Base-by-base conservation (phyloP, 2,888 invertebrate species). In the Cyclophora punctaria region DNA sequence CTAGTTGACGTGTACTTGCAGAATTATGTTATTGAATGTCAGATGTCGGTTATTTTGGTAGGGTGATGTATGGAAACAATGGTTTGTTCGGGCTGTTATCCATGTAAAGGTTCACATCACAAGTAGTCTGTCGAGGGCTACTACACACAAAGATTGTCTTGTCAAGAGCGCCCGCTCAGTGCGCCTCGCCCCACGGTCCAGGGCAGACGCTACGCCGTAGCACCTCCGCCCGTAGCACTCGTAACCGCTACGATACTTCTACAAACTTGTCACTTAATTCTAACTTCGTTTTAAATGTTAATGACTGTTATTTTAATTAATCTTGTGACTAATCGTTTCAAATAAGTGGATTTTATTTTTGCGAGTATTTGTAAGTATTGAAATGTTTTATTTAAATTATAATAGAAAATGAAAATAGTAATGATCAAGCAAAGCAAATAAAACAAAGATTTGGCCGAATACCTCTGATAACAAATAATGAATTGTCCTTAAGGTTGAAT, bases 121-220 rank as follows among this genome's bases (percentile, higher is more conserved):
- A 83, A 81, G 81, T 82, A 83, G 76, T 82, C 78, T 79, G 71
- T 76, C 65, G 75, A 79, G 80, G 76, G 78, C 75, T 73, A 77
- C 79, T 76, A 75, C 76, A 67, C 71, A 75, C 75, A 80, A 86
- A 86, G 83, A 85, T 85, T 84, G 86, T 84, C 84, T 85, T 80
- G 84, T 83, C 80, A 82, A 79, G 82, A 76, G 67, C 61, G 61
- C 60, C 64, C 65, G 77, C 73, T 82, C 87, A 87, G 87, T 87
- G 71, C 76, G 71, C 75, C 75, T 75, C 77, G 78, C 75, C 77
- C 73, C 78, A 76, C 80, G 75, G 73, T 50, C 62, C 75, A 53
- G 77, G 68, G 72, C 79, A 82, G 83, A 79, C 87, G 86, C 71
- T 71, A 75, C 78, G 73, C 71, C 69, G 74, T 69, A 68, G 63